These are phyloP conservation scores for Aspidapion aeneum DNA, from an alignment of 2,888 invertebrate genomes.

Conservation along the genomic window DNA sequence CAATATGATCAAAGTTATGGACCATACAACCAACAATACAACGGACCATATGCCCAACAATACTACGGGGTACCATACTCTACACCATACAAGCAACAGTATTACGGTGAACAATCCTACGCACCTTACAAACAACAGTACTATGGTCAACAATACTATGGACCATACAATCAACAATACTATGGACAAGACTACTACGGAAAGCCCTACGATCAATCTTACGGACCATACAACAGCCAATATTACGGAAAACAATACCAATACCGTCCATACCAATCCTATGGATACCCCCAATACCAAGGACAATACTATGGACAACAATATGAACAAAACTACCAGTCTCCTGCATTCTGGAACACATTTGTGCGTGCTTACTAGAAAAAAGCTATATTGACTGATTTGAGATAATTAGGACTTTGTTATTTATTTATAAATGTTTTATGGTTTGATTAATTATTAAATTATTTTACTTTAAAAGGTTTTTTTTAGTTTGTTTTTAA, in stretches of 20 bases:
- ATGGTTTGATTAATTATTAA: not conserved
- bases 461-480: too few species aligned
- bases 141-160: not conserved
- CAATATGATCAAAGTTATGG: not conserved
- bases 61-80: not conserved
- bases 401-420: not conserved
- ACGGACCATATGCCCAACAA: not conserved
- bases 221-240: not conserved
- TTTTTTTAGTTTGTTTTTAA: too few species aligned
- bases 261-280: too few species aligned
- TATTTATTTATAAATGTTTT: not conserved
- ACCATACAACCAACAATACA: not conserved
- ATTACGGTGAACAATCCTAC: not conserved
- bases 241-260: not conserved
- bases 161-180: not conserved
- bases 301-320: not conserved
- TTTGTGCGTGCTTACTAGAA: not conserved
- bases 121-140: not conserved
- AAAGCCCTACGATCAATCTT: not conserved
- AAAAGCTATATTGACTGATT: too few species aligned
- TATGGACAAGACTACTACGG: not conserved
- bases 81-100: not conserved
- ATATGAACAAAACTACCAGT: not conserved
- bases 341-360: not conserved
- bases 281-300: not conserved